Evolutionary conservation across 2,113 vertebrate species (phyloP).

Genomic region (Platichthys flesus): DNA sequence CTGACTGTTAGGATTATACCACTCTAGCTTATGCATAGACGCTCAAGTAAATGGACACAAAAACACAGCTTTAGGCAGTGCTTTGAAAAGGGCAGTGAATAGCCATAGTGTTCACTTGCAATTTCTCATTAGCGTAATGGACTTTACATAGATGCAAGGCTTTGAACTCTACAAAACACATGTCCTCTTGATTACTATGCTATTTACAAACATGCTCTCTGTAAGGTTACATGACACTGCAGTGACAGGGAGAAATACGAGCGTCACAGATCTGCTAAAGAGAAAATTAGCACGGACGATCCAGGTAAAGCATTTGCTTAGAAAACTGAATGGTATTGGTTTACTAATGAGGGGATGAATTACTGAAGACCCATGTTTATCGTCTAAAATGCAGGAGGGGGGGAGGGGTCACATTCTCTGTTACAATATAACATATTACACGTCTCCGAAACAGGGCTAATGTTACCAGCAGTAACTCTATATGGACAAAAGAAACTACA

Average conservation of each 20-base stretch:
- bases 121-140: conserved; percentile 34
- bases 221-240: conserved; percentile 12
- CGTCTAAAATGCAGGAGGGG: not conserved
- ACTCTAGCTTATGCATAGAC: conserved; percentile 10
- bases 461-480: conserved; percentile 52
- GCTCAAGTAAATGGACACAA: conserved; percentile 30
- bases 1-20: conserved; percentile 52
- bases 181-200: conserved; percentile 26
- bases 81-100: conserved; percentile 11
- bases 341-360: conserved; percentile 21
- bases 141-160: conserved; percentile 31
- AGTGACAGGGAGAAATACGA: conserved; percentile 1
- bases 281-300: conserved; percentile 6
- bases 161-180: conserved; percentile 19
- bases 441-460: conserved; percentile 14
- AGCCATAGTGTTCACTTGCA: not conserved
- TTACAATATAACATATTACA: conserved; percentile 17
- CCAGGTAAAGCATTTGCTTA: not conserved
- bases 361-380: not conserved
- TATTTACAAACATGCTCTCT: conserved; percentile 52
- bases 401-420: not conserved
- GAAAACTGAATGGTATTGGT: conserved; percentile 10
- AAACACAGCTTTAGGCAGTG: conserved; percentile 20
- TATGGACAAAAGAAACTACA: conserved; percentile 31
- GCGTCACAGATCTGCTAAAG: not conserved